Evolutionary conservation across 2,888 invertebrate genomes (phyloP), one percentile per base, ranked within the genome.

Genomic region (Ametastegia equiseti): DNA sequence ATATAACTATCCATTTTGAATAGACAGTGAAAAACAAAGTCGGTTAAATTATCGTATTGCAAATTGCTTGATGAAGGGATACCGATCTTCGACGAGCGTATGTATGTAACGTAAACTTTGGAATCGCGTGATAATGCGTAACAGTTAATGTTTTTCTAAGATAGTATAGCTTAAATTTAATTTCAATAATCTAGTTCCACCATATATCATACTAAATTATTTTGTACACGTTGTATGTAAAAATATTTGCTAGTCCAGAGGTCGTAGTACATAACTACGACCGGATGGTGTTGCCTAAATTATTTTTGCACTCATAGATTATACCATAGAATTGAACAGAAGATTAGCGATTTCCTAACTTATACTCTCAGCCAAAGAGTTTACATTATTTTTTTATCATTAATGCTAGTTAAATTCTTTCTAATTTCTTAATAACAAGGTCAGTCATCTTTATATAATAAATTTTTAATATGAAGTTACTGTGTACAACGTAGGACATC

Each of bases 151-250:
- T 75, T n/a, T n/a, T n/a, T 36, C 75, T 75, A 54, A 13, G 36
- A 39, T 67, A 67, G 1, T 36, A n/a, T 50, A 89, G 87, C 87
- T 86, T 84, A 87, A 87, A 87, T 87, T 85, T 87, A 83, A 86
- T 87, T 88, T 89, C 89, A 87, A 86, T 88, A 86, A 85, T 87
- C 88, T 87, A 87, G 86, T 85, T 83, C 81, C 80, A 79, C 67
- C n/a, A n/a, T n/a, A n/a, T 79, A 79, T 80, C 42, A 80, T 80
- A 80, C 60, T 80, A 82, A 84, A 88, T 87, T 85, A 86, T 88
- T 90, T 87, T 90, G 90, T 90, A 90, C 90, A 90, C 87, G 33
- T 75, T 75, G 86, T 86, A 87, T 90, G 90, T 89, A 90, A 90
- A 90, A 90, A 90, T 90, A 90, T 90, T 85, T 88, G 84, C 88